phyloP scores from a whole-genome alignment of 2,888 invertebrate genomes.

The Vesta saturnalis region DNA sequence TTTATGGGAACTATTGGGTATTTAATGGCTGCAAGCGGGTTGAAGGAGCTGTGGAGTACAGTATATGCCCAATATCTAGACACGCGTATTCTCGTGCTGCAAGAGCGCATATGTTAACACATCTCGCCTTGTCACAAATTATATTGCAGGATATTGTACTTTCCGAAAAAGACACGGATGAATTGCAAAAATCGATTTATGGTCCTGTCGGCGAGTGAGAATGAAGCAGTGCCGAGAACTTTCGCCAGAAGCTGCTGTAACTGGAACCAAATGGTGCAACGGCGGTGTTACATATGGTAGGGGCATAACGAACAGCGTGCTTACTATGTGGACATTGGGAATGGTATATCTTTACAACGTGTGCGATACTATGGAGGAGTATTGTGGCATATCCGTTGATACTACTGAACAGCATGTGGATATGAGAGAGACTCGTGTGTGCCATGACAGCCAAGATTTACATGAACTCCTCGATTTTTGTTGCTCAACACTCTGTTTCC shows the following conservation, averaged over 20 bases:
- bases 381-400: not conserved
- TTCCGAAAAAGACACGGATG: not conserved
- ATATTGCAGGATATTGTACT: too few relatives aligned
- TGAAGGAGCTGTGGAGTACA: not conserved
- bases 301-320: not conserved
- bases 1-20: not conserved
- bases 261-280: not conserved
- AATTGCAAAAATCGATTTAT: not conserved
- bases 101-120: too few relatives aligned
- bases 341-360: too few relatives aligned
- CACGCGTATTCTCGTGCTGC: not conserved
- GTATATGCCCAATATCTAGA: not conserved
- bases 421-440: not conserved
- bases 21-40: not conserved
- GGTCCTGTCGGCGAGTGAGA: not conserved
- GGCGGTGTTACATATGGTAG: not conserved
- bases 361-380: too few relatives aligned
- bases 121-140: not conserved
- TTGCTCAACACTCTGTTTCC: not conserved
- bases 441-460: not conserved
- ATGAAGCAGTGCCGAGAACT: too few relatives aligned
- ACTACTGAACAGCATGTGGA: constrained; percentile 3
- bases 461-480: not conserved
- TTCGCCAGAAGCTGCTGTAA: too few relatives aligned
- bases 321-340: too few relatives aligned